Percentiles rank a stretch among this genome's conserved stretches.
Conservation (phyloP, 2,888 invertebrate genomes). For the Ectobius pallidus region DNA sequence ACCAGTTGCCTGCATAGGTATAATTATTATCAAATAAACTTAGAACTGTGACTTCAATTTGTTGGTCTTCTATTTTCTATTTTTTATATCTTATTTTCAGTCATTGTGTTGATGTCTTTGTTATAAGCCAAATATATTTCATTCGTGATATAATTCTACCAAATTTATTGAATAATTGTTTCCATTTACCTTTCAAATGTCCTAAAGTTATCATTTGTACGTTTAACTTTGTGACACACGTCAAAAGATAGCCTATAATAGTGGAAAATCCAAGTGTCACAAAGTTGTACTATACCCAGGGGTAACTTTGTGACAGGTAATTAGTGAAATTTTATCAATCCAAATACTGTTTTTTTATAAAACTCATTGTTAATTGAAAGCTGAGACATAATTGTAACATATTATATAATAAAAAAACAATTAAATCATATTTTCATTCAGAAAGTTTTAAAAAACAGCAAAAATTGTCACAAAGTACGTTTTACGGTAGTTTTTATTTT, state of each 20-base stretch:
- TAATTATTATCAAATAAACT: background rate
- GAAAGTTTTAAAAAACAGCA: background rate
- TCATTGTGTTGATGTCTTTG: background rate
- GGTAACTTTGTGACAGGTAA: background rate
- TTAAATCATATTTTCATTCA: background rate
- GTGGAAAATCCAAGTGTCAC: background rate
- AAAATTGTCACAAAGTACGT: background rate
- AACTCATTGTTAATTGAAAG: background rate
- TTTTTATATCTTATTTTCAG: background rate
- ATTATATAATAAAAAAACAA: background rate
- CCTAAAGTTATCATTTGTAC: background rate
- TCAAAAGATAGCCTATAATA: background rate
- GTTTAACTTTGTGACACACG: background rate
- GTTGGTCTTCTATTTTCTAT: background rate
- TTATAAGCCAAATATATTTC: background rate
- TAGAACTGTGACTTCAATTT: background rate
- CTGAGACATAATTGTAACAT: background rate
- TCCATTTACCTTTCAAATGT: background rate
- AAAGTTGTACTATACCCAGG: background rate
- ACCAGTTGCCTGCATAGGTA: background rate
- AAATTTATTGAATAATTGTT: background rate
- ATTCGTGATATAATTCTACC: background rate
- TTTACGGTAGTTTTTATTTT: no score
- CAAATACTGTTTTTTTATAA: background rate
- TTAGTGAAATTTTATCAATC: background rate